Base-by-base conservation (phyloP, 2,113 vertebrate species). In the Octodon degus region DNA sequence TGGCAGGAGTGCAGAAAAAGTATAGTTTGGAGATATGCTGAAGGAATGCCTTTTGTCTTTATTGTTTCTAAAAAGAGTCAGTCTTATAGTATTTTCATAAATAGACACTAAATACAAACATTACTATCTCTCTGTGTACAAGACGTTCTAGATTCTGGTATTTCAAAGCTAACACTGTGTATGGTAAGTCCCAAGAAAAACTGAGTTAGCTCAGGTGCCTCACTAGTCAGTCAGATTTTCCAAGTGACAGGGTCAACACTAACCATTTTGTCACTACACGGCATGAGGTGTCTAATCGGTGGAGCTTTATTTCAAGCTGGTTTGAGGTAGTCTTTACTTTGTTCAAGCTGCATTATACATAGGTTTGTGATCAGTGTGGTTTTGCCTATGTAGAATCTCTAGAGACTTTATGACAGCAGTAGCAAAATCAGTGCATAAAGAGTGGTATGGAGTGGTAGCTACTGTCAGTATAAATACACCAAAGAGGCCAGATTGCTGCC, bases 21-120 rank as follows among this genome's bases (percentile, higher is more conserved):
- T 17, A 43, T 14, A 94, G 20, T 60, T 81, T 81, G 68, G 70
- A 90, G 63, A 58, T 22, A 70, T 0, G 14, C 37, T 77, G 60
- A 77, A 58, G 43, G 86, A 5, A 62, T 1, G 5, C 6, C 19
- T 89, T 67, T 86, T 70, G 89, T 58, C 47, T 63, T 74, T 68
- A 72, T 37, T 40, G 86, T 89, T 92, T n/a, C 40, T 86, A 80
- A 22, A 43, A 55, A 77, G 5, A 90, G 43, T 62, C 63, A 91
- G 68, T 67, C 60, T 92, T 90, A 67, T 65, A 40, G 58, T 76
- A 79, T 65, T 4, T 95, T 70, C 53, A 92, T 60, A 90, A 96
- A 86, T 76, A 62, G 24, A 17, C 76, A 40, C 16, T 89, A 50
- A 70, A 83, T 87, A 43, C 20, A 55, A 83, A 86, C 47, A 10